Evolutionary conservation across 2,797 vertebrate genomes (phyloP).

Genomic region (Champsocephalus gunnari): DNA sequence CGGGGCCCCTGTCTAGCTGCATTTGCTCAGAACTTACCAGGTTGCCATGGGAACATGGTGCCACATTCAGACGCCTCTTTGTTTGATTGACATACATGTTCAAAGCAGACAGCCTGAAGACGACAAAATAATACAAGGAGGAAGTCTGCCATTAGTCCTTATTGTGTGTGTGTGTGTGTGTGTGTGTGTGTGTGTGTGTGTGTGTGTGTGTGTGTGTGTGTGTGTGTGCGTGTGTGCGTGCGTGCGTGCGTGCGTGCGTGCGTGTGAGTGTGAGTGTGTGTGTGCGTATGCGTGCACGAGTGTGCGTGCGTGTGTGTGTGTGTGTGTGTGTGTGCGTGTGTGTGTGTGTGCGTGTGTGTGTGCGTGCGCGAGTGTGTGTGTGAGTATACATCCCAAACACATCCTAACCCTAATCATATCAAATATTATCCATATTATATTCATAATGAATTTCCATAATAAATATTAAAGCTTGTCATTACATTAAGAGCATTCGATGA

Average conservation of each 20-base stretch:
- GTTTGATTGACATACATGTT: slow-evolving; percentile 86
- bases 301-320: slow-evolving; percentile 21
- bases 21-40: slow-evolving; percentile 84
- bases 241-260: slow-evolving; percentile 16
- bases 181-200: not conserved
- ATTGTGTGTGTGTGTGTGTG: slow-evolving; percentile 77
- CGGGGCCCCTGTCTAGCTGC: slow-evolving; percentile 21
- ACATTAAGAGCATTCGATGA: too few species aligned
- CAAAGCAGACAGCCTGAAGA: slow-evolving; percentile 83
- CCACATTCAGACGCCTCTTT: slow-evolving; percentile 81
- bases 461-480: too few species aligned
- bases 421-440: not conserved
- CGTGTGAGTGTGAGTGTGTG: slow-evolving; percentile 17
- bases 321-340: slow-evolving; percentile 12
- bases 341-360: slow-evolving; percentile 13
- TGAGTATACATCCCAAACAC: not conserved
- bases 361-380: slow-evolving; percentile 19
- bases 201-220: not conserved
- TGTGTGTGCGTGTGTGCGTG: slow-evolving; percentile 15
- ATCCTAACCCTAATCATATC: too few species aligned
- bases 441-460: not conserved
- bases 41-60: slow-evolving; percentile 88
- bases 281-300: slow-evolving; percentile 19
- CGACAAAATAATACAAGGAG: slow-evolving; percentile 86
- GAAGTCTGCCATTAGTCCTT: slow-evolving; percentile 89